Conservation (phyloP, 2,797 vertebrate species). For the Pangasius mekongensis region DNA sequence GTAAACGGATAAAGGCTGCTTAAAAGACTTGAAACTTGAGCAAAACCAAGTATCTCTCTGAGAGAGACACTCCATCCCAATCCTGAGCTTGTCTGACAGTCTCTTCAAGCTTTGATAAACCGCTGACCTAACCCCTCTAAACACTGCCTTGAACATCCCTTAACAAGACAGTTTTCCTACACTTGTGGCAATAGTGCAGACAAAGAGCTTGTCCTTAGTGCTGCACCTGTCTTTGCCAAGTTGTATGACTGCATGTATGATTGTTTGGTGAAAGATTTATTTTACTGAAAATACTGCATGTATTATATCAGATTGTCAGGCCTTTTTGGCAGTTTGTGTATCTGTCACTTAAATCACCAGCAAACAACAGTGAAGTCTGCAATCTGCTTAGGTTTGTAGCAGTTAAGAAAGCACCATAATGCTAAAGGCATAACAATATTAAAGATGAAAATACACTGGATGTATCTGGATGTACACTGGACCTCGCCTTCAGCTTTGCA, state of each 20-base stretch:
- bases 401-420: conserved; percentile 21
- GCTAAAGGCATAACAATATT: conserved; percentile 48
- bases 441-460: conserved; percentile 45
- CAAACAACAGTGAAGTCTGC: conserved; percentile 38
- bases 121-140: conserved; percentile 47
- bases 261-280: conserved; percentile 35
- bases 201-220: conserved; percentile 39
- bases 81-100: conserved; percentile 50
- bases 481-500: conserved; percentile 40
- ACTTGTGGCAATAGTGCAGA: conserved; percentile 48
- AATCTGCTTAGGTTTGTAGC: conserved; percentile 32
- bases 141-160: conserved; percentile 54
- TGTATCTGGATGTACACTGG: conserved; percentile 57
- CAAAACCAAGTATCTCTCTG: conserved; percentile 33
- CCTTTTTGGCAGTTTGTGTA: conserved; percentile 40
- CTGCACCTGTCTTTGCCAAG: conserved; percentile 48
- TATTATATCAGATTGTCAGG: conserved; percentile 53
- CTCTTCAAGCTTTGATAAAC: conserved; percentile 51
- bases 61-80: conserved; percentile 33
- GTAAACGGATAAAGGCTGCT: conserved; percentile 34
- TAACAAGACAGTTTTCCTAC: conserved; percentile 45
- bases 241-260: conserved; percentile 53
- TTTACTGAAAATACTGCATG: conserved; percentile 55
- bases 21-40: conserved; percentile 21
- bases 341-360: conserved; percentile 56